phyloP scores from a whole-genome alignment of 2,113 vertebrate genomes.

The Corythornis vintsioides region DNA sequence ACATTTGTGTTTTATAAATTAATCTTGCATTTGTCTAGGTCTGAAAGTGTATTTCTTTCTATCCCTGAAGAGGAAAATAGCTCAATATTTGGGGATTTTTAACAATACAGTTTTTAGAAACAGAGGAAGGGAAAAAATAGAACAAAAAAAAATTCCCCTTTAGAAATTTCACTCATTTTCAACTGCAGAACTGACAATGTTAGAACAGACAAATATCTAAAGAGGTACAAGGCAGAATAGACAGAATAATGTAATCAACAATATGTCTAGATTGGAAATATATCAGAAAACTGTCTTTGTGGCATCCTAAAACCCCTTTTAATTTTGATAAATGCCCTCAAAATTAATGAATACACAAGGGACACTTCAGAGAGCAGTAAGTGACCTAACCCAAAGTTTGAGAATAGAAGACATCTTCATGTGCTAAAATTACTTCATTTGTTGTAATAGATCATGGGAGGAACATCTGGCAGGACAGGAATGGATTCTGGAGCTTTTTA shows the following conservation, averaged over 20 bases:
- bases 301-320: neutral
- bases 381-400: conserved; percentile 20
- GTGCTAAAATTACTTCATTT: conserved; percentile 53
- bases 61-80: neutral
- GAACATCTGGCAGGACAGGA: conserved; percentile 51
- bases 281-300: neutral
- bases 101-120: neutral
- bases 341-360: conserved; percentile 38
- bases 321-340: neutral
- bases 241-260: neutral
- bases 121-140: too few species aligned
- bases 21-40: neutral
- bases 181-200: neutral
- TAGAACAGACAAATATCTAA: neutral
- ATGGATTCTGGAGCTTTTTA: conserved; percentile 4
- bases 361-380: conserved; percentile 20
- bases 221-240: neutral
- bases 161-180: neutral
- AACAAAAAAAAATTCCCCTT: neutral
- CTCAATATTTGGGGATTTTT: neutral
- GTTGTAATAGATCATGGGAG: conserved; percentile 46
- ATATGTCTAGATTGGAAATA: neutral
- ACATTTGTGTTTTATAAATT: neutral
- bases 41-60: neutral
- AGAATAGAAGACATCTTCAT: conserved; percentile 62